Conservation (phyloP, 2,888 invertebrate genomes). For the Rosalia funebris region DNA sequence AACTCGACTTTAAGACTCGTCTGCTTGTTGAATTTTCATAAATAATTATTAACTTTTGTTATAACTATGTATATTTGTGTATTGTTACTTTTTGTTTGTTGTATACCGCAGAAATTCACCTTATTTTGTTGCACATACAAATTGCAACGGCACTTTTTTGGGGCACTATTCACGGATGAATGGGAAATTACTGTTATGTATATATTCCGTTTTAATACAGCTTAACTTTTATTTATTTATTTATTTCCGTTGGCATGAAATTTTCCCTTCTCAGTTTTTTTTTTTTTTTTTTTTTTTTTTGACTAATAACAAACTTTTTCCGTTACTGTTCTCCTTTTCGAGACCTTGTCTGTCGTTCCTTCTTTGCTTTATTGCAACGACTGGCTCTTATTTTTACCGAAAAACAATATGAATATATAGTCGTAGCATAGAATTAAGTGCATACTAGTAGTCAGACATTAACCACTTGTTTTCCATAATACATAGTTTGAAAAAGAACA, state of each 20-base stretch:
- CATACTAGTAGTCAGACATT: not conserved
- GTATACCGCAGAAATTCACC: too few species aligned
- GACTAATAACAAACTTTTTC: slow-evolving; percentile 3
- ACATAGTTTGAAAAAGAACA: not conserved
- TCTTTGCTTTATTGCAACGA: slow-evolving; percentile 10
- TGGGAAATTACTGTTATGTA: not conserved
- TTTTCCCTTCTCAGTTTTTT: not conserved
- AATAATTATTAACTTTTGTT: too few species aligned
- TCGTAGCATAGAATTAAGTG: not conserved
- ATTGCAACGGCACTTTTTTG: not conserved
- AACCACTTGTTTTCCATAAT: not conserved
- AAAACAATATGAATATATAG: too few species aligned
- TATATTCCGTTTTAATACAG: not conserved
- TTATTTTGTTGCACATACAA: not conserved
- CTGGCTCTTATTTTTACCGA: not conserved
- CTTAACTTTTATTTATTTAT: too few species aligned
- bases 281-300: slow-evolving; percentile 7
- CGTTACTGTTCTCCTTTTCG: slow-evolving; percentile 8
- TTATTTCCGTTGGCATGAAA: slow-evolving; percentile 3
- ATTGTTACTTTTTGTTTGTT: too few species aligned
- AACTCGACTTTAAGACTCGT: too few species aligned
- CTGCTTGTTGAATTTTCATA: too few species aligned
- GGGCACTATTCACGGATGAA: not conserved
- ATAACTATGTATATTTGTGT: too few species aligned
- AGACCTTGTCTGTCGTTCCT: slow-evolving; percentile 7